Base-by-base conservation (phyloP, 2,797 vertebrate genomes). In the Hippoglossus hippoglossus region DNA sequence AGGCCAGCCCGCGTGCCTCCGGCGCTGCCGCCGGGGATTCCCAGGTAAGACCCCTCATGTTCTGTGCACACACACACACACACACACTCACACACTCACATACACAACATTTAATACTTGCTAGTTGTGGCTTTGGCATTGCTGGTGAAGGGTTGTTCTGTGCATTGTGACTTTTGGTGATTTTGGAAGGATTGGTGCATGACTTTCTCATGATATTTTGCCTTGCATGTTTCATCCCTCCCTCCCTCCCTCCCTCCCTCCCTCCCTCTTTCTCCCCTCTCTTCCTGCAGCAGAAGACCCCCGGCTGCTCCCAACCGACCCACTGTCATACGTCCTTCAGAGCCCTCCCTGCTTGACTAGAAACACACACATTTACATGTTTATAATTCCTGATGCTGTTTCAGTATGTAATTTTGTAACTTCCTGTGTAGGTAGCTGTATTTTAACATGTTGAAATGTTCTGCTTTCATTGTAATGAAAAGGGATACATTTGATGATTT, bases 301-400 rank as follows among this genome's bases (percentile, higher is more conserved):
- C 97, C 97, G 3, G 95, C 96, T 39, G 96, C 97, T 36, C 97
- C 96, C 50, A 96, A 89, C 94, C 93, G 97, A 71, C 96, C 97
- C 81, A 97, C 96, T 85, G 94, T 97, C 89, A 96, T 97, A 87
- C 96, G 97, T 73, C 94, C 97, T 1, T 94, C 96, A 74, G 96
- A 98, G 86, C 96, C 96, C 0, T 97, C 97, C 67, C 93, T 98
- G 87, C 95, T 97, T 86, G 97, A 98, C 93, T 97, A 96, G 95
- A 90, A 78, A 15, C 49, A 66, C 15, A 63, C 15, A 22, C 54
- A 67, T 91, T 91, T 88, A 89, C 84, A 89, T 72, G 49, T 87
- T 79, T 82, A 47, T 79, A 83, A 85, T 81, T 81, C 47, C 75
- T 65, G 71, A 88, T 86, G 75, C 83, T 85, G 78, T 84, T 83